Conservation (phyloP, 2,113 vertebrate species). For the Eubucco bourcierii region DNA sequence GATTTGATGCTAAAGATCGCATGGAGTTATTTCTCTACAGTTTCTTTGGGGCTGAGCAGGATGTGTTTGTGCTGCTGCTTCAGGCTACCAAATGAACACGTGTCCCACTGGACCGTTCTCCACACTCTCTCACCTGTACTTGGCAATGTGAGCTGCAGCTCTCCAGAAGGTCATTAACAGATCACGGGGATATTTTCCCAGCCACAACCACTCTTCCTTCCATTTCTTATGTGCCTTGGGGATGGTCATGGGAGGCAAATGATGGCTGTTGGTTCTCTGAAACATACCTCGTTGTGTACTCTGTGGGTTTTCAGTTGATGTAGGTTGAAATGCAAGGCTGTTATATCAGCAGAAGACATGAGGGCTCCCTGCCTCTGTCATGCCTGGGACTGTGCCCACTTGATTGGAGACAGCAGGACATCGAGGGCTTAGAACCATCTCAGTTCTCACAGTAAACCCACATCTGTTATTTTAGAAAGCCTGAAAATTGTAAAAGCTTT, state of each 20-base stretch:
- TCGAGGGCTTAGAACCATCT: background rate
- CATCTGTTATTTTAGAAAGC: slow-evolving; percentile 42
- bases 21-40: background rate
- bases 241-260: background rate
- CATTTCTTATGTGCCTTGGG: background rate
- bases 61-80: background rate
- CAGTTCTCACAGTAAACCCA: background rate
- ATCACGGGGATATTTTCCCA: background rate
- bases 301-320: background rate
- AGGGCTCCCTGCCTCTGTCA: background rate
- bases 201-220: background rate
- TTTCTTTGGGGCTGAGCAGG: background rate
- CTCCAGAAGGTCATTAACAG: background rate
- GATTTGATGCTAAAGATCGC: background rate
- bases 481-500: slow-evolving; percentile 6
- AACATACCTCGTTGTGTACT: background rate
- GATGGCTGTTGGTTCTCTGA: background rate
- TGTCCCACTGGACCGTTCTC: background rate
- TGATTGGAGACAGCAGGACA: background rate
- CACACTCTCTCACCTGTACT: background rate
- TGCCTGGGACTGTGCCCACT: background rate
- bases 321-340: background rate
- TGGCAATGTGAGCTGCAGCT: background rate
- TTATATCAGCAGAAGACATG: background rate
- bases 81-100: background rate